Evolutionary conservation across 2,888 invertebrate species (phyloP), one percentile per base, ranked within the genome.

Genomic region (Polydrusus tereticollis): DNA sequence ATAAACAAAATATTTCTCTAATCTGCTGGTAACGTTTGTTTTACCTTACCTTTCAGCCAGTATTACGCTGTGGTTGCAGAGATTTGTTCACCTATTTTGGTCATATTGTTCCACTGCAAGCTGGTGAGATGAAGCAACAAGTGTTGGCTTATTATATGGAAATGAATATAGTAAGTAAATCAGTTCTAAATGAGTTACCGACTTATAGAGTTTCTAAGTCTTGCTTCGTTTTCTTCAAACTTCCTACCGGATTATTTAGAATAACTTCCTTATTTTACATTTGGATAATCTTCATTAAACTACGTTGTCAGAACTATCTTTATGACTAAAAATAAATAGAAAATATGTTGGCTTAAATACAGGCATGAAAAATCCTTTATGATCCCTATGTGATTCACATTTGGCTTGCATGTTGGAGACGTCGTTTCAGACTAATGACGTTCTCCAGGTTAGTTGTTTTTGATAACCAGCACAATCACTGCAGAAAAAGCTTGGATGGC

Each of bases 111-210:
- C 16, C 33, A 18, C 59, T 59, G 21, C 23, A 41, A 8, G 14
- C 59, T 52, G 38, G 45, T 52, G 20, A 26, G 38, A 41, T 26
- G 64, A 55, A 29, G 69, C 69, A 69, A 69, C 69, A 69, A 63
- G 69, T 69, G 69, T 41, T 38, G 12, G 60, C 62, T 69, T 69
- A 69, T 69, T 60, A 60, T 69, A 69, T 69, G 69, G 69, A 69
- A 69, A 69, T 69, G 69, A 69, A 63, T 69, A 63, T 58, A 67
- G 69, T 59, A 63, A 63, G 63, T 63, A 63, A 69, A 69, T 69
- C 69, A 69, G 62, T 41, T 50, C 26, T 69, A 69, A 69, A 55
- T 69, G 63, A 63, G 69, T 69, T 69, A 63, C 69, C 41, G 57
- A 63, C 52, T 23, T 50, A 60, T 29, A 64, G 20, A 52, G 38